A percentile compares a stretch with the other conserved stretches of the same genome.
phyloP scores from a whole-genome alignment of 2,888 invertebrate genomes.

The Ceramica pisi region DNA sequence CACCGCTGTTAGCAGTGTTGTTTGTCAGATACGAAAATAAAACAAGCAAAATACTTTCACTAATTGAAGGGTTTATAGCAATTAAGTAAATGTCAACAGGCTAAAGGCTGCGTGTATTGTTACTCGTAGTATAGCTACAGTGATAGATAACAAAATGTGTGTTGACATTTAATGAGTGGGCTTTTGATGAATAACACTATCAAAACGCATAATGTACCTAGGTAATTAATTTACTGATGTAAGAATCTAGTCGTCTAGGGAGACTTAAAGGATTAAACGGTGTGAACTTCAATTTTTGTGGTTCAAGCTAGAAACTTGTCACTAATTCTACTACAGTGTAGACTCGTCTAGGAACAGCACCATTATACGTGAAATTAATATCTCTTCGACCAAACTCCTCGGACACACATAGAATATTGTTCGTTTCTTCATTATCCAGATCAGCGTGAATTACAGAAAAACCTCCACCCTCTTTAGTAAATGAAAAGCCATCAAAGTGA shows the following conservation, averaged over 20 bases:
- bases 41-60: slow-evolving; percentile 45
- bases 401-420: background rate
- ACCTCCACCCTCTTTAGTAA: slow-evolving; percentile 10
- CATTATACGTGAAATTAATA: background rate
- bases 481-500: slow-evolving; percentile 47
- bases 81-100: slow-evolving; percentile 57
- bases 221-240: background rate
- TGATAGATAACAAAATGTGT: slow-evolving; percentile 21
- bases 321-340: background rate
- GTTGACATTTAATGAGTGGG: slow-evolving; percentile 33
- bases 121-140: background rate
- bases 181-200: slow-evolving; percentile 17
- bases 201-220: slow-evolving; percentile 9
- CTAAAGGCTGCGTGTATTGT: slow-evolving; percentile 28
- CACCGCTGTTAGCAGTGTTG: slow-evolving; percentile 35
- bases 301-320: background rate
- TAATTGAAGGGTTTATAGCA: slow-evolving; percentile 49
- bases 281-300: background rate
- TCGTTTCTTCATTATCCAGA: slow-evolving; percentile 2
- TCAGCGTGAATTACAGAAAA: slow-evolving; percentile 3
- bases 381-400: background rate
- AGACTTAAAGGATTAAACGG: background rate
- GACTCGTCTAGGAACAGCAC: background rate
- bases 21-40: slow-evolving; percentile 40
- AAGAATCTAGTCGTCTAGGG: too few relatives aligned